These are phyloP conservation scores for Oncorhynchus clarkii DNA, from an alignment of 2,113 vertebrate species.

Conservation along the genomic window DNA sequence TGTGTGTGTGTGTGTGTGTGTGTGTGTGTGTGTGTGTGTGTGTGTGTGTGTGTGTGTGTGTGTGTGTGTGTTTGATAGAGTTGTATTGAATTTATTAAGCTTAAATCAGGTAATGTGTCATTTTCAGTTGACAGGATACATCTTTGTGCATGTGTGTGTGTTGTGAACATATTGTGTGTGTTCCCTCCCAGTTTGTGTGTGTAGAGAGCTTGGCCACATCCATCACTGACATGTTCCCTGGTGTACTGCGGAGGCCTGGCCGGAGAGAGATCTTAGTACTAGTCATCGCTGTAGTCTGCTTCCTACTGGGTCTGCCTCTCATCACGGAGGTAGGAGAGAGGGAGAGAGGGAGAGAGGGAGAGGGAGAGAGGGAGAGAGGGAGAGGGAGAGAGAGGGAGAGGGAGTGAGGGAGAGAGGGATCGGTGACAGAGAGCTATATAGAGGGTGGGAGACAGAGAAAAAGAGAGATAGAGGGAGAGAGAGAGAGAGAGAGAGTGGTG, in stretches of 20 bases:
- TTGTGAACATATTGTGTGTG: slow-evolving; percentile 8
- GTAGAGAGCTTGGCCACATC: slow-evolving; percentile 90
- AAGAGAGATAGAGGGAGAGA: neutral
- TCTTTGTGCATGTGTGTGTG: neutral
- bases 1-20: too few species aligned
- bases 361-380: neutral
- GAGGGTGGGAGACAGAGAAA: fast-evolving
- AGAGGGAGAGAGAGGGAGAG: neutral
- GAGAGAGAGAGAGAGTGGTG: too few species aligned
- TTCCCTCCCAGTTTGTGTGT: slow-evolving; percentile 82
- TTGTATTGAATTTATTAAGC: neutral
- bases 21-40: neutral
- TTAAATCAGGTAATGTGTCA: neutral
- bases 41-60: neutral
- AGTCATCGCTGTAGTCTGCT: slow-evolving; percentile 74
- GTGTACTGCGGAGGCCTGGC: slow-evolving; percentile 72
- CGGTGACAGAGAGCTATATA: too few species aligned
- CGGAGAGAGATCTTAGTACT: slow-evolving; percentile 83
- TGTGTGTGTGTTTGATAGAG: neutral
- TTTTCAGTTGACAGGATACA: neutral
- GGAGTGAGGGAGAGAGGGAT: neutral
- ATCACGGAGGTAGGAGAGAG: slow-evolving; percentile 77
- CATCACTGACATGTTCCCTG: slow-evolving; percentile 84
- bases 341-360: too few species aligned
- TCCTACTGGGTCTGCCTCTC: slow-evolving; percentile 83